Conservation (phyloP, 2,113 vertebrate genomes). For the Chionis minor region DNA sequence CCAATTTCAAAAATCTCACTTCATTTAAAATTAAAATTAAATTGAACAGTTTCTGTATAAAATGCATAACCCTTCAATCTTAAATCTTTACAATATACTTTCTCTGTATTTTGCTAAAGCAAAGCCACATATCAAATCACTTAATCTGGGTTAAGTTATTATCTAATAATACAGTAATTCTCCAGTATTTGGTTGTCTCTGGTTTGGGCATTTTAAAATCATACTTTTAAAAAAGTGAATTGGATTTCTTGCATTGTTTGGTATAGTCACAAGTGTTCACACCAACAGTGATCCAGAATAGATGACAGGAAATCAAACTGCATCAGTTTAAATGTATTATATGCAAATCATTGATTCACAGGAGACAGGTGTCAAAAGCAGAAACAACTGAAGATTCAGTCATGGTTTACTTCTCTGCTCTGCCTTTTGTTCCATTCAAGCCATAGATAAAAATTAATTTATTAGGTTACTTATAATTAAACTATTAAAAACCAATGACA, state of each 20-base stretch:
- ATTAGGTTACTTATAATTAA: not conserved
- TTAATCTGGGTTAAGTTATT: not conserved
- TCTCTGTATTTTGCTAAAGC: not conserved
- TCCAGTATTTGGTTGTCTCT: not conserved
- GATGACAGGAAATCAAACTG: not conserved
- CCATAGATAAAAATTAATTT: not conserved
- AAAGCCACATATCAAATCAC: not conserved
- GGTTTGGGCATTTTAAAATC: not conserved
- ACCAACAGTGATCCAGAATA: not conserved
- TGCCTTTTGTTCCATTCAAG: not conserved
- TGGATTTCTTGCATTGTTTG: not conserved
- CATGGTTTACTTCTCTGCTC: not conserved
- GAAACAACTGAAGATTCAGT: not conserved
- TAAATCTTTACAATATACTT: not conserved
- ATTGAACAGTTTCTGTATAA: not conserved
- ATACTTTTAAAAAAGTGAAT: not conserved
- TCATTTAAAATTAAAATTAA: not conserved
- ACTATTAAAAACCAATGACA: not conserved
- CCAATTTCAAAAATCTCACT: not conserved
- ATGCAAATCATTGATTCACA: not conserved
- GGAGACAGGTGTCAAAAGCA: not conserved
- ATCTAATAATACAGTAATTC: not conserved
- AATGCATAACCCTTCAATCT: not conserved
- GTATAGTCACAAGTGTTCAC: not conserved
- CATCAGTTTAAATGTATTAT: not conserved